Percentiles rank a stretch among this genome's conserved stretches.
phyloP scores from a whole-genome alignment of 2,113 vertebrate species.

The Siniperca knerii region DNA sequence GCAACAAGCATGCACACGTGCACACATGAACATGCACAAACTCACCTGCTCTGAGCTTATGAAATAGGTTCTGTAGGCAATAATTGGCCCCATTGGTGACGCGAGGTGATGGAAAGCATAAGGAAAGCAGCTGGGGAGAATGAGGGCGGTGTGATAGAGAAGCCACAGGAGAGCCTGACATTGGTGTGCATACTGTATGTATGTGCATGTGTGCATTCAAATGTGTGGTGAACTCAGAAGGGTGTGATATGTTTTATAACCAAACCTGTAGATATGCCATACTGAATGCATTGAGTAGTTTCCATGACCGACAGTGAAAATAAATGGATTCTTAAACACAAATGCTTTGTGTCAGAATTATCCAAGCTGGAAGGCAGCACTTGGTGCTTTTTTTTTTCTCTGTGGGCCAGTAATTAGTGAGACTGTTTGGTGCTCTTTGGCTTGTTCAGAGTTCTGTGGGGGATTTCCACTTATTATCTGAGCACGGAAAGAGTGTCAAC shows the following conservation, averaged over 20 bases:
- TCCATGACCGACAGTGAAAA: slow-evolving; percentile 5
- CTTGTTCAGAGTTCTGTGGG: slow-evolving; percentile 42
- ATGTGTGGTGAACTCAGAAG: neutral
- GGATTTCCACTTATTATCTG: slow-evolving; percentile 54
- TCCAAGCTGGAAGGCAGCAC: neutral
- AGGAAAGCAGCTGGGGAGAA: slow-evolving; percentile 44
- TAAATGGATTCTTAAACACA: slow-evolving; percentile 21
- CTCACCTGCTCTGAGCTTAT: slow-evolving; percentile 33
- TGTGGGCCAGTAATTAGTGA: slow-evolving; percentile 65
- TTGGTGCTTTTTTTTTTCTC: slow-evolving; percentile 41
- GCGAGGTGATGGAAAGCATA: slow-evolving; percentile 43
- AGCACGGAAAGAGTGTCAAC: slow-evolving; percentile 25
- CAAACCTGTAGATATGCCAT: neutral
- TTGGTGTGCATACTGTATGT: neutral
- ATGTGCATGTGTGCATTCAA: neutral
- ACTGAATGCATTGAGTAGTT: neutral
- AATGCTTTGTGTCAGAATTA: neutral
- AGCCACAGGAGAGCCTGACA: slow-evolving; percentile 36
- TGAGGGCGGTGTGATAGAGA: slow-evolving; percentile 10
- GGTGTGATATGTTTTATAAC: slow-evolving; percentile 11
- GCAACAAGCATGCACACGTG: slow-evolving; percentile 19
- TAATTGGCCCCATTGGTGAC: slow-evolving; percentile 73
- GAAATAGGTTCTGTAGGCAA: slow-evolving; percentile 48
- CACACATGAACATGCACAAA: neutral
- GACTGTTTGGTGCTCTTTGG: slow-evolving; percentile 52